Evolutionary conservation across 2,797 vertebrate species (phyloP).

Genomic region (Chelon labrosus): DNA sequence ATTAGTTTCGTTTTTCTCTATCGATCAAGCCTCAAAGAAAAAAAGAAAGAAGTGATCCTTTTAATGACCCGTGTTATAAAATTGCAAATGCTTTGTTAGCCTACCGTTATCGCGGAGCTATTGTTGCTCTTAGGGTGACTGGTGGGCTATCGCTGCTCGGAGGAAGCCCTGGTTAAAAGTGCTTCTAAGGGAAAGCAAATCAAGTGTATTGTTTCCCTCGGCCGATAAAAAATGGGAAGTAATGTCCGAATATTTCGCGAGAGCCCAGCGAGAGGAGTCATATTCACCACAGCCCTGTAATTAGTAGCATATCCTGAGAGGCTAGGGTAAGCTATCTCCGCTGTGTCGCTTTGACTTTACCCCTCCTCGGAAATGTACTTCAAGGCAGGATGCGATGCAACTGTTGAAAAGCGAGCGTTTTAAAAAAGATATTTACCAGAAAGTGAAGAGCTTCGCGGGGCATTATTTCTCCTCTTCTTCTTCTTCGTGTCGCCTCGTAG

Average conservation of each 20-base stretch:
- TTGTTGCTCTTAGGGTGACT: constrained; percentile 66
- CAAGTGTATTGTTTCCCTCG: constrained; percentile 8
- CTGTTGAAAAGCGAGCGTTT: constrained; percentile 63
- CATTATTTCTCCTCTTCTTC: constrained; percentile 34
- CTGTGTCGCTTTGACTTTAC: constrained; percentile 70
- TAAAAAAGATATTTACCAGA: constrained; percentile 63
- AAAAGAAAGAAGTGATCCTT: not conserved
- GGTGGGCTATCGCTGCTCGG: constrained; percentile 49
- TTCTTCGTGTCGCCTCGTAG: constrained; percentile 46
- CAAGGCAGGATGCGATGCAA: constrained; percentile 51
- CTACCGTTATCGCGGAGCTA: constrained; percentile 68
- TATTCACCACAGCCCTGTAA: constrained; percentile 70
- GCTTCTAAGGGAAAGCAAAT: constrained; percentile 26
- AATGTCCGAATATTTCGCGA: constrained; percentile 23
- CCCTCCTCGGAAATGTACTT: constrained; percentile 51
- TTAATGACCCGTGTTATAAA: constrained; percentile 3
- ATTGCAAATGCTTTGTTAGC: constrained; percentile 79
- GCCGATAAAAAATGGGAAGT: constrained; percentile 36
- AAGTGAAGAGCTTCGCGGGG: constrained; percentile 33
- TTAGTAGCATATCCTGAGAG: constrained; percentile 79
- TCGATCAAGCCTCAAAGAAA: not conserved
- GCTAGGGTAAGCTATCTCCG: constrained; percentile 76
- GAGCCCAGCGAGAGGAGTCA: constrained; percentile 42
- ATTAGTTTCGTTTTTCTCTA: constrained; percentile 36
- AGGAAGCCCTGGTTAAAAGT: constrained; percentile 60